Base-by-base conservation (phyloP, 2,113 vertebrate species). In the Chaetodon trifascialis region DNA sequence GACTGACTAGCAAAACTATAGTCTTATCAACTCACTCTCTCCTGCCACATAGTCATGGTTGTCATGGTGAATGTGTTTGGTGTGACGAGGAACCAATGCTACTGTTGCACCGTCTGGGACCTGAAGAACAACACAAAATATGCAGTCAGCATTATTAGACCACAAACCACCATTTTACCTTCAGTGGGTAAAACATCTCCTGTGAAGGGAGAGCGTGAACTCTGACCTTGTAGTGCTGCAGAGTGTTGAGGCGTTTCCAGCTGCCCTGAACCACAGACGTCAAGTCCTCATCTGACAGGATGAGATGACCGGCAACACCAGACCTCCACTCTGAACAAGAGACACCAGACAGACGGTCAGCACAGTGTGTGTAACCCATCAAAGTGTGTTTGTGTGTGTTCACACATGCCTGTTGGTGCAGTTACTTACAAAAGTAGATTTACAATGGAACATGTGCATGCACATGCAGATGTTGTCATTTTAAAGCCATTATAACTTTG, bases 21-120 rank as follows among this genome's bases (percentile, higher is more conserved):
- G 9, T 55, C 40, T 21, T n/a, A 15, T 46, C 2, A 21, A 97
- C 97, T 98, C 90, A 99, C 98, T 98, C 89, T 99, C 98, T 94
- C 97, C 98, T 34, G 97, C 97, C 56, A 99, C 93, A 40, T 98
- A 99, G 90, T 99, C 97, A 21, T 99, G 97, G 95, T 97, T 98
- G 93, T 99, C 97, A 73, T 98, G 96, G 78, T 97, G 97, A 85
- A 97, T 95, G 52, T 98, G 97, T 88, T 99, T 99, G 86, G 95
- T 97, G 90, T 99, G 95, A 14, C 98, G 97, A 76, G 98, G 97
- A 17, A 99, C 97, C 8, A 99, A 94, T 0, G 97, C 98, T 52
- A 99, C 97, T 0, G 97, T 99, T 0, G 98, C 97, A 84, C 97
- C 97, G 25, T 99, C 98, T n/a, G 97, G 97, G 65, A 99, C 98